Base-by-base conservation (phyloP, 2,797 vertebrate species). In the Miichthys miiuy region DNA sequence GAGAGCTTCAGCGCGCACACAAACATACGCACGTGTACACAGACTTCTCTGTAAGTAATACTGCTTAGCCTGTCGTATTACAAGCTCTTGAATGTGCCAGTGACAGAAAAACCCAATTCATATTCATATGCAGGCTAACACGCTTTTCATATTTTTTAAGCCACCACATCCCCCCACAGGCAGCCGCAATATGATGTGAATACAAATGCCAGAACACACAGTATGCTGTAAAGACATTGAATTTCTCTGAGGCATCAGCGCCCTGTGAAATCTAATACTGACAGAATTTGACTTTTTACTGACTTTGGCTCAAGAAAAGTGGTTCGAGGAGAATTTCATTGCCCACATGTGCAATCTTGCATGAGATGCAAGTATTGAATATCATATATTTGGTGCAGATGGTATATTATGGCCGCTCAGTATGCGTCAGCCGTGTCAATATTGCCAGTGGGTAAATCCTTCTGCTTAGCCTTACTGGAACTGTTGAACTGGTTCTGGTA, bases 281-380 rank as follows among this genome's bases (percentile, higher is more conserved):
- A 86, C 86, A 87, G 55, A 87, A 86, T 82, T 75, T 83, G 83
- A 90, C 86, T 91, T 92, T 88, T 90, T 83, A 79, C 82, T 68
- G 79, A 91, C 84, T 90, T 88, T 86, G 81, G 88, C 87, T 89
- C 56, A 77, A 79, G 56, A 58, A 80, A 82, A 85, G 75, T 70
- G 62, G 64, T 87, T 82, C 63, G 58, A 84, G 61, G 81, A 87
- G 83, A 82, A 69, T 87, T 86, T 82, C 79, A 87, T 75, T 83
- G 84, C 80, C 75, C 80, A 76, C 87, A 75, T 87, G 81, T 87
- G 80, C 75, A 87, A 73, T 88, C 68, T 82, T 84, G 81, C 86
- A 84, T 85, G 78, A 77, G 80, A 86, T 88, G 79, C 80, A 81
- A 83, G 84, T 80, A 76, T 84, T 82, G 77, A 85, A 81, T 87